Evolutionary conservation across 2,888 invertebrate genomes (phyloP).

Genomic region (Cepaea hortensis): DNA sequence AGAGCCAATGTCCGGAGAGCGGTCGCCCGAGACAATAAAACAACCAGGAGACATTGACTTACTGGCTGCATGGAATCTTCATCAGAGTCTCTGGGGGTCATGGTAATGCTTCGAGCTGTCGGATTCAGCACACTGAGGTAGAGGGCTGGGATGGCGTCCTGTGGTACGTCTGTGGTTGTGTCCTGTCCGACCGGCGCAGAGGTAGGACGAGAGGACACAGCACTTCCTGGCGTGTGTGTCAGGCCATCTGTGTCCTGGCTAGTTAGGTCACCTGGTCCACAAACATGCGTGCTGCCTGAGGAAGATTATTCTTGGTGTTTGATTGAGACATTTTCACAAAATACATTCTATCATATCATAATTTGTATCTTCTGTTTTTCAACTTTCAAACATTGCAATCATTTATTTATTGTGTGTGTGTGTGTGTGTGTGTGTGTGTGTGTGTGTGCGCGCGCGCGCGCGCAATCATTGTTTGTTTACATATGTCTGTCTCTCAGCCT

Average conservation of each 20-base stretch:
- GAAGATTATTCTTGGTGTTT: too few species aligned
- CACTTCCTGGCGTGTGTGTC: constrained; percentile 13
- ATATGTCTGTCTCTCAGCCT: too few species aligned
- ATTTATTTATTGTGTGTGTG: too few species aligned
- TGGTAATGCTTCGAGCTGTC: constrained; percentile 38
- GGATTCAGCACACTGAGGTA: constrained; percentile 42
- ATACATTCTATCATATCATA: too few species aligned
- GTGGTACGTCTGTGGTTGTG: background rate
- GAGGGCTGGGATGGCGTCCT: constrained; percentile 31
- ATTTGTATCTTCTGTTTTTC: too few species aligned
- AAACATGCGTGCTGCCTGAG: constrained; percentile 40
- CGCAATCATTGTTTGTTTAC: too few species aligned
- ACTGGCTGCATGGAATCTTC: constrained; percentile 32
- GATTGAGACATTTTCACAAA: too few species aligned
- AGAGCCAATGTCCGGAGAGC: too few species aligned
- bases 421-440: too few species aligned
- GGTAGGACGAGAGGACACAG: constrained; percentile 6
- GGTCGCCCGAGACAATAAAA: background rate
- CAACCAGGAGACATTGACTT: background rate
- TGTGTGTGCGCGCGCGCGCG: too few species aligned
- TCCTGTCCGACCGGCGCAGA: background rate
- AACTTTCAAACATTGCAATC: too few species aligned
- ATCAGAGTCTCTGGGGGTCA: constrained; percentile 25
- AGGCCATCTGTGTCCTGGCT: background rate
- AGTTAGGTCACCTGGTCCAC: background rate